Base-by-base conservation (phyloP, 2,113 vertebrate genomes). In the Zapus hudsonius region DNA sequence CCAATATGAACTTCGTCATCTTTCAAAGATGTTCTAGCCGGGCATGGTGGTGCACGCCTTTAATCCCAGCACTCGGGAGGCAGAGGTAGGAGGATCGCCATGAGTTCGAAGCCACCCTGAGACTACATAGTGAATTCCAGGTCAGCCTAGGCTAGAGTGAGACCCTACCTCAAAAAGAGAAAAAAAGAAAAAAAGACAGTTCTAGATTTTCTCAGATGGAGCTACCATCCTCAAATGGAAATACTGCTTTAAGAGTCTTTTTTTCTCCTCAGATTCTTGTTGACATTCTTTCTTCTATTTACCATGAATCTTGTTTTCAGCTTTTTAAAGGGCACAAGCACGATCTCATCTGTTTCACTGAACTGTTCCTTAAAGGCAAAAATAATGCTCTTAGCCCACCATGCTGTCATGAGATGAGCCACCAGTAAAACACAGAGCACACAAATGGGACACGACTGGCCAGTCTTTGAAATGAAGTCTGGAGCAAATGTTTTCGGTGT, bases 261-360 rank as follows among this genome's bases (percentile, higher is more conserved):
- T 52, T 52, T 52, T 52, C 47, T 12, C 47, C 7, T 52, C 52
- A 52, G 52, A 81, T 90, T 89, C 86, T 93, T 92, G 72, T 64
- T 84, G 47, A 96, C 42, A 67, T 86, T 64, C 29, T 89, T 79
- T 92, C 63, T 87, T 78, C 79, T 42, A 42, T 27, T 89, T 87
- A 76, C 20, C 59, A 36, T 42, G 79, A 86, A 74, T 84, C 79
- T 74, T 70, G 64, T 82, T 82, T 83, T 84, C 64, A 27, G 27
- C 63, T 89, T 93, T 57, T 80, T 87, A 42, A 87, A 33, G 25
- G 69, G 61, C n/a, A 59, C 36, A 87, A 83, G 83, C 5, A 78
- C 33, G n/a, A 74, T 27, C 38, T 89, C 57, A 40, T 78, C n/a
- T 82, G 55, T 42, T 87, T 64, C 59, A 17, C 7, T 55, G 36